A percentile compares a stretch with the other conserved stretches of the same genome.
These are phyloP conservation scores for Chrysolina oricalcia DNA, from an alignment of 2,888 invertebrate species.

Conservation along the genomic window DNA sequence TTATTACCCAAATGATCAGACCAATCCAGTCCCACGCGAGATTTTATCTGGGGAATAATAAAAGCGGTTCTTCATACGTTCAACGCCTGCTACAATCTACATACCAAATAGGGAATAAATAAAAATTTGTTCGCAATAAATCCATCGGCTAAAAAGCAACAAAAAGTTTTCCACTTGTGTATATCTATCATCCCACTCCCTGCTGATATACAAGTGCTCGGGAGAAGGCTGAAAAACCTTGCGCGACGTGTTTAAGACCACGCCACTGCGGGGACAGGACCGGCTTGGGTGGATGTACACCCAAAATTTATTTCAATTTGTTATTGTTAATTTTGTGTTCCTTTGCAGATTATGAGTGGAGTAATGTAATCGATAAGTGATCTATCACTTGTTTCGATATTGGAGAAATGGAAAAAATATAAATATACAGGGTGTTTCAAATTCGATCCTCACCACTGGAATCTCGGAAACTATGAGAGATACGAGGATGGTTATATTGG, in stretches of 20 bases:
- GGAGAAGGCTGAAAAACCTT: constrained; percentile 39
- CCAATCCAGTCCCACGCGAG: constrained; percentile 23
- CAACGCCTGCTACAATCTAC: constrained; percentile 51
- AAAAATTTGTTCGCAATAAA: constrained; percentile 51
- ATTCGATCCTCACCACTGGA: too few species aligned
- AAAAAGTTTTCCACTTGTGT: constrained; percentile 45
- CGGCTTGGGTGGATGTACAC: not conserved
- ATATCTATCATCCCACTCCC: constrained; percentile 47
- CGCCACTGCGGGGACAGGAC: constrained; percentile 31
- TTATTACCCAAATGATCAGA: constrained; percentile 22
- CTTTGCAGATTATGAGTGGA: too few species aligned
- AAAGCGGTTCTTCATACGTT: constrained; percentile 46
- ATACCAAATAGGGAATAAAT: constrained; percentile 52
- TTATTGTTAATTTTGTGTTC: too few species aligned
- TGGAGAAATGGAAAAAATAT: too few species aligned
- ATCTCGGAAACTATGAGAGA: too few species aligned
- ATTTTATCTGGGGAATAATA: constrained; percentile 45
- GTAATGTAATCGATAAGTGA: too few species aligned
- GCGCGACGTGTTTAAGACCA: constrained; percentile 38
- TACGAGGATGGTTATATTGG: too few species aligned
- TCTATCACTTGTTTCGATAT: too few species aligned
- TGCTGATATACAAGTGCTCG: constrained; percentile 41
- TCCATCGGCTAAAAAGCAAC: constrained; percentile 46
- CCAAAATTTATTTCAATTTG: not conserved
- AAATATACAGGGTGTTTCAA: too few species aligned